Base-by-base conservation (phyloP, 2,888 invertebrate genomes). In the Dasypogon diadema region DNA sequence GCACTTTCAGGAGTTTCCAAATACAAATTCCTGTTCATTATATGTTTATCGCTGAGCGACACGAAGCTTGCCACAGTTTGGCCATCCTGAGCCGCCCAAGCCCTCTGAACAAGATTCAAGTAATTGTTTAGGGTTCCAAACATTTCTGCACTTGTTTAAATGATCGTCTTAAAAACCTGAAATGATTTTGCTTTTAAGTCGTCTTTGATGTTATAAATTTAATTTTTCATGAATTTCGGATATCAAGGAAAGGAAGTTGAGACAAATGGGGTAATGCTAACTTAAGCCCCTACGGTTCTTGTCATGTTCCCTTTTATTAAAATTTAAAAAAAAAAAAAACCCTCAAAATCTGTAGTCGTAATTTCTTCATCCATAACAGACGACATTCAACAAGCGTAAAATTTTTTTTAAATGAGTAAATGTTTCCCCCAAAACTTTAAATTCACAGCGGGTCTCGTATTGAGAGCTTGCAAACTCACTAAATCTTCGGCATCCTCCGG, bases 31-130 rank as follows among this genome's bases (percentile, higher is more conserved):
- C 88, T 88, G 82, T 92, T 93, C 63, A 88, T 88, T 2, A 92
- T 90, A 85, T 95, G 95, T 18, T 91, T 91, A 82, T 95, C 91
- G 74, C 90, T 87, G 22, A 92, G 85, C 0, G 92, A 92, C 0
- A 93, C 80, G 75, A 91, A 88, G 24, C 87, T 87, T 0, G 91
- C 89, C 63, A 92, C 84, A 77, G 88, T 85, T 30, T 87, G 85
- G 1, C 92, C 92, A 83, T 92, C 91, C 76, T 88, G 88, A 4
- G 88, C 88, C 60, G 90, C 87, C 87, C 90, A 92, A 75, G 89
- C 86, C 75, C 90, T 87, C 79, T 91, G 90, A 0, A 92, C 86
- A 79, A 86, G 84, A 26, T 81, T 82, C 1, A 86, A 79, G 77
- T 86, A 86, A 74, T 83, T 85, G 74, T 84, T 84, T 22, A 85